These are phyloP conservation scores for Pterocles burchelli DNA, from an alignment of 2,113 vertebrate genomes.

Conservation along the genomic window DNA sequence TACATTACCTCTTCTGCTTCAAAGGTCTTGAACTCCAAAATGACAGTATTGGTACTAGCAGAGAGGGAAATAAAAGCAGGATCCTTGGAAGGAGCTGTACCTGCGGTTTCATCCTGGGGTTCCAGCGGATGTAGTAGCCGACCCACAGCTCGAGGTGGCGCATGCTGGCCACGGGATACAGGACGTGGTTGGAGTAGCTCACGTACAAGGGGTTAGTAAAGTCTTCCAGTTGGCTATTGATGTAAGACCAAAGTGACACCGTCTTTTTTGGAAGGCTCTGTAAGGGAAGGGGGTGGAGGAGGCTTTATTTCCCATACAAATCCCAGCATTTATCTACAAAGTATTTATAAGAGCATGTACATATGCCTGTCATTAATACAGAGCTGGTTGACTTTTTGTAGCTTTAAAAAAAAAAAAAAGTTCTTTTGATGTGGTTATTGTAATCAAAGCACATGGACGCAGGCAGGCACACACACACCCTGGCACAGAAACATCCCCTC, in stretches of 20 bases:
- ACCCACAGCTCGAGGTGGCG: slow-evolving; percentile 98
- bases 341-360: neutral
- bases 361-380: neutral
- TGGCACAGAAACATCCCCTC: neutral
- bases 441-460: neutral
- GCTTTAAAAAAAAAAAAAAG: neutral
- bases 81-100: slow-evolving; percentile 3
- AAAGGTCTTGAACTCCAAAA: neutral
- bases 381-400: neutral
- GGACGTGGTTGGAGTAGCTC: slow-evolving; percentile 92
- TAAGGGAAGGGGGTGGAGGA: slow-evolving; percentile 30
- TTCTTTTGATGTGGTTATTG: neutral
- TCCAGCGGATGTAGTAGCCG: slow-evolving; percentile 98
- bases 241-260: slow-evolving; percentile 92
- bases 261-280: slow-evolving; percentile 90
- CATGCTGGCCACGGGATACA: slow-evolving; percentile 94
- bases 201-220: slow-evolving; percentile 96
- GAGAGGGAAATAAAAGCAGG: neutral
- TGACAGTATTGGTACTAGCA: fast-evolving
- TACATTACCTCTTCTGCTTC: neutral
- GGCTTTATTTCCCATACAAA: neutral
- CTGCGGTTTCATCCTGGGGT: slow-evolving; percentile 95
- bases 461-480: neutral
- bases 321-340: neutral
- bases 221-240: slow-evolving; percentile 95